Percentiles rank a stretch among this genome's conserved stretches.
These are phyloP conservation scores for Zeugodacus cucurbitae DNA, from an alignment of 1,140 invertebrate genomes.

Conservation along the genomic window DNA sequence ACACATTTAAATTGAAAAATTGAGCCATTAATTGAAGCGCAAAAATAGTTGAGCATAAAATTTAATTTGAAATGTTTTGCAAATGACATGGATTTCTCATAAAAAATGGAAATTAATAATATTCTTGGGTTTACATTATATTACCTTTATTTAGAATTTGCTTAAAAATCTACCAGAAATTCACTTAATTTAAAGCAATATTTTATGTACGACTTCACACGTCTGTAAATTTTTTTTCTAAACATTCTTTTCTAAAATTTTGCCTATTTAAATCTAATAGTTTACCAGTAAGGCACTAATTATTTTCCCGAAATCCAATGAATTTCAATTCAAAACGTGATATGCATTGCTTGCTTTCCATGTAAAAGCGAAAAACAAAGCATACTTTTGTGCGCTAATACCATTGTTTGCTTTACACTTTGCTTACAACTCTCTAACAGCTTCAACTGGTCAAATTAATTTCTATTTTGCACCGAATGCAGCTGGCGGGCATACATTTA, in stretches of 20 bases:
- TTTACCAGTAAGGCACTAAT: neutral
- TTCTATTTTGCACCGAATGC: neutral
- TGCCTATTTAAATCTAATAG: neutral
- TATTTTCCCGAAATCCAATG: neutral
- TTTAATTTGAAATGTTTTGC: conserved; percentile 14
- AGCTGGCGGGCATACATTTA: conserved; percentile 8
- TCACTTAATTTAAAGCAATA: too few relatives aligned
- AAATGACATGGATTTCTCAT: neutral
- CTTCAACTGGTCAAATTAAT: neutral
- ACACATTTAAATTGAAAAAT: neutral
- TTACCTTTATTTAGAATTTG: too few relatives aligned
- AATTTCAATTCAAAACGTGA: too few relatives aligned
- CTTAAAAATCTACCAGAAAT: too few relatives aligned
- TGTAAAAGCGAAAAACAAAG: neutral
- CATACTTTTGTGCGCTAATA: neutral
- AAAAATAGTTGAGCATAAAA: neutral
- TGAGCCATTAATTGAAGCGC: neutral
- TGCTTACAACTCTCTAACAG: neutral
- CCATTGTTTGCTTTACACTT: neutral
- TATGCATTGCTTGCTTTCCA: neutral
- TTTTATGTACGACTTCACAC: too few relatives aligned
- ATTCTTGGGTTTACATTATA: neutral
- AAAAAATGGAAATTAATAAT: neutral
- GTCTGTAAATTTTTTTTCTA: too few relatives aligned
- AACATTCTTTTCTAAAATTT: neutral